Conservation (phyloP, 2,888 invertebrate species). For the Hoplodrina ambigua region DNA sequence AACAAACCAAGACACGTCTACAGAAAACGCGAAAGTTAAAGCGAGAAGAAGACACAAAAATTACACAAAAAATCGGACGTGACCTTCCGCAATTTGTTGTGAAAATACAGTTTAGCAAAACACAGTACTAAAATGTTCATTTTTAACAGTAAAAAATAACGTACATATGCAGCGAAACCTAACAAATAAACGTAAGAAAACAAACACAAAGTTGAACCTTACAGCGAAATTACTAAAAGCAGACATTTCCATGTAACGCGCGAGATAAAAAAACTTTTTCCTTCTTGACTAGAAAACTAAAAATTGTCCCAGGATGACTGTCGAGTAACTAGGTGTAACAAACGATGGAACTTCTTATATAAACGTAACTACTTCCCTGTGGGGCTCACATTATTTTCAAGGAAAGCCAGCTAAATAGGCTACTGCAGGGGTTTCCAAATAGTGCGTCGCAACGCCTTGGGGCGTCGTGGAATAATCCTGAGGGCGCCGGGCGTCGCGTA, state of each 20-base stretch:
- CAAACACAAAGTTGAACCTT: constrained; percentile 21
- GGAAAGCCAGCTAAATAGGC: constrained; percentile 45
- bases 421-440: not conserved
- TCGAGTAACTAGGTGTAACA: constrained; percentile 48
- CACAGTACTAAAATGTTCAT: not conserved
- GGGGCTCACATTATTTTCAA: constrained; percentile 48
- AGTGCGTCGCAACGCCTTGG: too few relatives aligned
- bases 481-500: too few relatives aligned
- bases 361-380: constrained; percentile 42
- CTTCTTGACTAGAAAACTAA: constrained; percentile 46
- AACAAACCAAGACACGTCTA: too few relatives aligned
- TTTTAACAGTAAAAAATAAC: not conserved
- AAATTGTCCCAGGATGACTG: constrained; percentile 49
- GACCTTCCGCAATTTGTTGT: not conserved
- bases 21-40: not conserved
- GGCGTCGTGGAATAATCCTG: too few relatives aligned
- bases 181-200: constrained; percentile 13
- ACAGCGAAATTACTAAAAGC: constrained; percentile 38
- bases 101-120: not conserved
- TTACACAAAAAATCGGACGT: not conserved
- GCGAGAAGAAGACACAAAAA: not conserved
- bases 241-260: constrained; percentile 29
- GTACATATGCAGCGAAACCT: not conserved
- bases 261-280: constrained; percentile 44
- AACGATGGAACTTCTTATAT: constrained; percentile 53